Conservation (phyloP, 1,140 invertebrate species). For the Varroa destructor region DNA sequence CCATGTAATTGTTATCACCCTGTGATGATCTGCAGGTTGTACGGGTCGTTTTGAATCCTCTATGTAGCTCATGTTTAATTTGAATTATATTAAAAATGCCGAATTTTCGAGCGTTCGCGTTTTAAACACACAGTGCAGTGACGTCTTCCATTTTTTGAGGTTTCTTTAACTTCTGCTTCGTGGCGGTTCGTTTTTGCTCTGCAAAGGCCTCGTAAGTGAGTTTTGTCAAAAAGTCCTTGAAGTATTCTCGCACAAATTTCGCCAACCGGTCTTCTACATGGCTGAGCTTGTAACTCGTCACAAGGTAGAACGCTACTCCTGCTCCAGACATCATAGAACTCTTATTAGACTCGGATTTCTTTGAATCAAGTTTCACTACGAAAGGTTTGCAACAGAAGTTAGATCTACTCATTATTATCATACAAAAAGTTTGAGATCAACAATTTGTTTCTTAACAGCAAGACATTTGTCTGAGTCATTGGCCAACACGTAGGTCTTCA, state of each 20-base stretch:
- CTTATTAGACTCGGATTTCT: not conserved
- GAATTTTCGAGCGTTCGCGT: not conserved
- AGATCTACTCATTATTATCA: too few species aligned
- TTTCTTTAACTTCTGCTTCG: conserved; percentile 21
- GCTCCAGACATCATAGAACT: not conserved
- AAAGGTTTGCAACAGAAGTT: too few species aligned
- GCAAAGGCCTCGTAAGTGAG: conserved; percentile 2
- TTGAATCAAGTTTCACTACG: too few species aligned
- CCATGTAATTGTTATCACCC: too few species aligned
- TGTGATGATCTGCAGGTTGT: too few species aligned
- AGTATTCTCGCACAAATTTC: conserved; percentile 9
- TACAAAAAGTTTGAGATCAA: too few species aligned
- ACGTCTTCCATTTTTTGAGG: conserved; percentile 18
- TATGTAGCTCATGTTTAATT: too few species aligned
- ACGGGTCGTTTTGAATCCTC: too few species aligned
- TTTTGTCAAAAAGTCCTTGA: not conserved
- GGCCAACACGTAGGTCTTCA: not conserved
- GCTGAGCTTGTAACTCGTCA: conserved; percentile 18
- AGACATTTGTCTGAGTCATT: not conserved
- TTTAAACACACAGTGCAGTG: not conserved
- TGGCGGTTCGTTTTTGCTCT: conserved; percentile 4
- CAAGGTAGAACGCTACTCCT: conserved; percentile 12
- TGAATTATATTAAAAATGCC: too few species aligned
- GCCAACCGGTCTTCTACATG: conserved; percentile 11
- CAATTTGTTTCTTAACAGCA: too few species aligned